Evolutionary conservation across 1,140 invertebrate genomes (phyloP).

Genomic region (Drosophila tropicalis): DNA sequence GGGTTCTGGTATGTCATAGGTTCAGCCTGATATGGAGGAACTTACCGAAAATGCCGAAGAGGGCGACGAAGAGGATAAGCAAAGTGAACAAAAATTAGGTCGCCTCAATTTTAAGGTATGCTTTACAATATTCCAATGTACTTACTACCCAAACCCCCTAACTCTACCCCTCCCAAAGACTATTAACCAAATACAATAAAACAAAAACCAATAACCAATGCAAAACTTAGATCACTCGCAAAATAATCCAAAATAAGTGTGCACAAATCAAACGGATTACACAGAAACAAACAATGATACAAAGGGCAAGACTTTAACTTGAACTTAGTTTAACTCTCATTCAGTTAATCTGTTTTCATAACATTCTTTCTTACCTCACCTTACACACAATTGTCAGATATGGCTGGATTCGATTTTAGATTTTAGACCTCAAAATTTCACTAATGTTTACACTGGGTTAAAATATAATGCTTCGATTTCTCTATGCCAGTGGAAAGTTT

Average conservation of each 20-base stretch:
- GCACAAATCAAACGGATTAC: constrained; percentile 37
- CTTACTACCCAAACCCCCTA: background rate
- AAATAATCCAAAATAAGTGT: constrained; percentile 26
- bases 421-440: background rate
- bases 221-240: constrained; percentile 33
- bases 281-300: constrained; percentile 33
- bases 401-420: background rate
- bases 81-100: constrained; percentile 97
- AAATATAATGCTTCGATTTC: background rate
- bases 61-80: constrained; percentile 97
- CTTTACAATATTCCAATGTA: constrained; percentile 10
- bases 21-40: constrained; percentile 99
- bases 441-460: background rate
- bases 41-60: constrained; percentile 98
- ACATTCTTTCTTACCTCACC: background rate
- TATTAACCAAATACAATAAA: constrained; percentile 9
- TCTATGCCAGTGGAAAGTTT: too few relatives aligned
- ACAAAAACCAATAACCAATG: constrained; percentile 10
- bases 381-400: background rate
- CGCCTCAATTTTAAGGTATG: constrained; percentile 96
- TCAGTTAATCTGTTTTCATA: background rate
- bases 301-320: constrained; percentile 25
- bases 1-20: constrained; percentile 86
- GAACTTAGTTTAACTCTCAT: constrained; percentile 5
- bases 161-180: background rate